Base-by-base conservation (phyloP, 2,113 vertebrate species). In the Myodes glareolus region DNA sequence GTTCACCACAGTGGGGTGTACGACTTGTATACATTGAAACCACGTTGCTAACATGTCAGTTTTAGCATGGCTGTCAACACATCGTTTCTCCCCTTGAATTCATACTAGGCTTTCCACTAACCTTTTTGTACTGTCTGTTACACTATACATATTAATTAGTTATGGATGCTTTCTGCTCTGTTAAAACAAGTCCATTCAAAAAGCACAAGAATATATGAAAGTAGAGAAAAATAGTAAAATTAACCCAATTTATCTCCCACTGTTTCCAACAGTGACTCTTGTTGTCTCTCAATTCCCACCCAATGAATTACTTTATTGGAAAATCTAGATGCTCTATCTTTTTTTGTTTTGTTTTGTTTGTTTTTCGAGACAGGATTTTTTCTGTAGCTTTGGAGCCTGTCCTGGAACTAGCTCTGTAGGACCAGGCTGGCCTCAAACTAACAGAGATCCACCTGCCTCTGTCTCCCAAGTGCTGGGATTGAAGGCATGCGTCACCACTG, bases 181-280 rank as follows among this genome's bases (percentile, higher is more conserved):
- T 36, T 96, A 73, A 17, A 84, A 87, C 19, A 90, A 88, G 14
- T 88, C 11, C 25, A 63, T 76, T 29, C 52, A 65, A 80, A 80
- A 76, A 88, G 72, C 78, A 68, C 77, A 88, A 75, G 80, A 13
- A 33, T 94, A 90, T 17, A 70, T 3, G 65, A 95, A 93, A 91
- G 58, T 67, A 88, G n/a, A 93, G 25, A 78, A 93, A 93, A 82
- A 33, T 27, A 88, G 47, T 80, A 63, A 85, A 80, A 89, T 47
- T 9, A 81, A 81, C 23, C n/a, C n/a, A 81, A 16, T 39, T 78
- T 81, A 90, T 47, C 36, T 16, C 89, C 72, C 47, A 39, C 11
- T 11, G 61, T 3, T 55, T 16, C 85, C 63, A 91, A 75, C 61
- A 33, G 27, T 2, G 39, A 80, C 47, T 94, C 27, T 82, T 63